phyloP scores from a whole-genome alignment of 2,888 invertebrate species.

The Caenorhabditis sp. region DNA sequence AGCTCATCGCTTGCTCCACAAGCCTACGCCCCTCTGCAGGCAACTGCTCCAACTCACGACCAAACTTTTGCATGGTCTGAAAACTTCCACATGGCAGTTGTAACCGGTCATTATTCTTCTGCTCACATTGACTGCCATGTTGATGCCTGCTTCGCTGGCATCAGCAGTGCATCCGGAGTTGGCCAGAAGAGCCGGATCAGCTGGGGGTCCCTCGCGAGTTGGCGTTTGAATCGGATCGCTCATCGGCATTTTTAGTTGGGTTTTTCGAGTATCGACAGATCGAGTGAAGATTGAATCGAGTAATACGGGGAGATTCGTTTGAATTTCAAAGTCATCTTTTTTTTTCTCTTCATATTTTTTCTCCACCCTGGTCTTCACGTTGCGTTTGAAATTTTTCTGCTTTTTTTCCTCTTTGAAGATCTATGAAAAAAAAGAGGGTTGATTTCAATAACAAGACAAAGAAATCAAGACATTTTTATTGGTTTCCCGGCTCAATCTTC shows the following conservation, averaged over 20 bases:
- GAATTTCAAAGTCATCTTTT: neutral
- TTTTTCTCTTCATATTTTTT: too few relatives aligned
- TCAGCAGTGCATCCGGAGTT: constrained; percentile 36
- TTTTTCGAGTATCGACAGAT: constrained; percentile 30
- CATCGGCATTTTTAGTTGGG: constrained; percentile 16
- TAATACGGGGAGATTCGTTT: neutral
- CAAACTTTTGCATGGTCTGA: constrained; percentile 59
- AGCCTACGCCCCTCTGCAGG: constrained; percentile 27
- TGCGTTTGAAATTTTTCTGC: too few relatives aligned
- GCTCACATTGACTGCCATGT: constrained; percentile 44
- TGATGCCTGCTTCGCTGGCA: constrained; percentile 35
- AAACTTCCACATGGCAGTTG: neutral
- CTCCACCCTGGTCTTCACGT: neutral
- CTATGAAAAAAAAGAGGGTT: too few relatives aligned
- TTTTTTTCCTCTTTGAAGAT: too few relatives aligned
- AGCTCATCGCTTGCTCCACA: constrained; percentile 42
- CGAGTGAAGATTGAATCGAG: constrained; percentile 34
- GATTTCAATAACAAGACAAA: too few relatives aligned
- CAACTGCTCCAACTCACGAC: constrained; percentile 47
- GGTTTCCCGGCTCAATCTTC: constrained; percentile 5
- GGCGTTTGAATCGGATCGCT: constrained; percentile 39
- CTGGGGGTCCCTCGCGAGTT: constrained; percentile 30
- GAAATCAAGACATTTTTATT: neutral
- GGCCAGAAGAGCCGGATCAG: constrained; percentile 54
- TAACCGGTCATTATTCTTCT: too few relatives aligned